Evolutionary conservation across 1,140 invertebrate species (phyloP), one percentile per base, ranked within the genome.

Genomic region (Ips typographus): DNA sequence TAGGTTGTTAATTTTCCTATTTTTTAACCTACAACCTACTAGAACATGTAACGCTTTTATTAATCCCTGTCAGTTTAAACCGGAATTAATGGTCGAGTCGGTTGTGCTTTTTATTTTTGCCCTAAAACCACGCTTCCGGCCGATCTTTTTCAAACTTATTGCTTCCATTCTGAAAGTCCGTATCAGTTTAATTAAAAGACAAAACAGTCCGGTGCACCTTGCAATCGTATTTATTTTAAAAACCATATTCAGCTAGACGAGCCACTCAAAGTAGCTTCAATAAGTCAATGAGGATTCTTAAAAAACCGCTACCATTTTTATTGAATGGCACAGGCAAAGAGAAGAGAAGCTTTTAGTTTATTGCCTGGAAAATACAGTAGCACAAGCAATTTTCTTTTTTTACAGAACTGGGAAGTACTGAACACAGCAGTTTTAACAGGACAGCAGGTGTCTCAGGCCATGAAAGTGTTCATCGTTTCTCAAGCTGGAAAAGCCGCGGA

Each of bases 381-480:
- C 22, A 22, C 22, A 22, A 22, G 22, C 22, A 22, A 22, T 22
- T 22, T 22, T 22, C 1, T 49, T 81, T 76, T 77, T 67, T 84
- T 86, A 71, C 82, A 98, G 94, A 95, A 94, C 78, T 94, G 91
- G 89, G 94, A 97, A 81, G 88, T 99, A 8, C 86, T 99, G 80
- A 99, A 99, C 83, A 96, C 94, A 2, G 96, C 96, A 0, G 92
- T 98, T 64, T 83, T 99, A 72, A 98, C 95, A 0, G 95, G 95
- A 1, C 88, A 91, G 43, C 94, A 96, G 83, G 93, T 98, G 60
- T 94, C 94, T 2, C 93, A 95, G 74, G 92, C 94, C 3, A 94
- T 99, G 91, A 94, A 95, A 81, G 92, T 99, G 51, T 94, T 96
- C 78, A 94, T 96, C 71, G 94, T 98, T 1, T 95, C 92, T 42